Evolutionary conservation across 2,113 vertebrate genomes (phyloP), one percentile per base, ranked within the genome.

Genomic region (Crotalus tigris): DNA sequence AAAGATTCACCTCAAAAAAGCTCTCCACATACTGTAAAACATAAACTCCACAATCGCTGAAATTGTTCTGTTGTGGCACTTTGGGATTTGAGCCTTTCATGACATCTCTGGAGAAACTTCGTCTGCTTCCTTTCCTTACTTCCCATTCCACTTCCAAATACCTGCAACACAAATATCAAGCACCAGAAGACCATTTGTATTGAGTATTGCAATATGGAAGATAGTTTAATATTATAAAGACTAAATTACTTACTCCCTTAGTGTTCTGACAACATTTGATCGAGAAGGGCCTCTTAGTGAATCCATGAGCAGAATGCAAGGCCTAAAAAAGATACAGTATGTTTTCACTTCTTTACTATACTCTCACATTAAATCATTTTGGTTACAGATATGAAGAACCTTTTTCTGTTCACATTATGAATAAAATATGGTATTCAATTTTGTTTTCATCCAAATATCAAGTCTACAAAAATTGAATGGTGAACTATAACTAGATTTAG

Each of bases 91-190:
- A 99, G 92, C 99, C 99, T 97, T 98, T 99, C 98, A 99, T 99
- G 93, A 98, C 97, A 0, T 99, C 99, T 98, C 99, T 99, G 95
- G 98, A 99, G 95, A 99, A 99, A 94, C 98, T 99, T 96, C 99
- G 97, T 97, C 97, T 98, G 90, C 95, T 98, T 89, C 98, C 98
- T 96, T 99, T 98, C 93, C 98, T 98, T 94, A 99, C 98, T 97
- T 99, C 98, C 99, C 99, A 99, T 97, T 99, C 99, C 94, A 99
- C 99, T 94, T 99, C 99, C 96, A 99, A 98, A 94, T 99, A 99
- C 94, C 99, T 99, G 90, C 3, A 88, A 95, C 9, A 90, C 69
- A 96, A 96, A 75, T 61, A 81, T 44, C 19, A 90, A 2, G 93
- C 75, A 93, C 94, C 29, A 64, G 95, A 89, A 49, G 17, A 0